Evolutionary conservation across 2,797 vertebrate genomes (phyloP).

Genomic region (Scolopax bukidnonensis): DNA sequence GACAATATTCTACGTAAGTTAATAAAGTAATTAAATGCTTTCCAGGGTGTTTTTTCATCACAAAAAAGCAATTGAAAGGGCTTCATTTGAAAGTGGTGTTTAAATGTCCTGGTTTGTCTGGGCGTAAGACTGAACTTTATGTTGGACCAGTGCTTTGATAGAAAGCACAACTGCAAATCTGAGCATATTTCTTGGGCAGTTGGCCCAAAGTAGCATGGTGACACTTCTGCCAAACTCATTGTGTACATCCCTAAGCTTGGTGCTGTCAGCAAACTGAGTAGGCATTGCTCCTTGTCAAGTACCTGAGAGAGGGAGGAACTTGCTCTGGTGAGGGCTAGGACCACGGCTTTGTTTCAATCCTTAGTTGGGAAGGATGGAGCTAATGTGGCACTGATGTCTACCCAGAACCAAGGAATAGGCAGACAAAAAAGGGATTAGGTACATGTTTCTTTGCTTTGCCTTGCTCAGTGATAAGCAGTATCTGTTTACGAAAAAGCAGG

Average conservation of each 20-base stretch:
- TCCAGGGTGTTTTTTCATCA: neutral
- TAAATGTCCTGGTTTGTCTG: neutral
- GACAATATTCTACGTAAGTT: neutral
- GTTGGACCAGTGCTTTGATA: neutral
- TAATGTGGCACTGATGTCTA: neutral
- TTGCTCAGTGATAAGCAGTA: neutral
- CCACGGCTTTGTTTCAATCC: neutral
- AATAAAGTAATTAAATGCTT: neutral
- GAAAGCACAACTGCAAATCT: neutral
- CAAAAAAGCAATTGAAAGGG: neutral
- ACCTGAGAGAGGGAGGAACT: neutral
- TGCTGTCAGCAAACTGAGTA: neutral
- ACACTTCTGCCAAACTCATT: neutral
- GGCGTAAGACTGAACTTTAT: neutral
- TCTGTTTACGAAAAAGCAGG: neutral
- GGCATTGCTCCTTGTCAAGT: neutral
- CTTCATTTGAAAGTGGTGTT: neutral
- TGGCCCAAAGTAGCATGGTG: neutral
- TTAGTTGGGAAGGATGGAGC: neutral
- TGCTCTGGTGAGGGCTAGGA: neutral
- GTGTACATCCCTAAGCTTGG: neutral
- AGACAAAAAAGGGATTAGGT: neutral
- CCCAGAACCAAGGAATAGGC: neutral
- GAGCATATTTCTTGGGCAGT: neutral
- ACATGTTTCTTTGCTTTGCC: neutral